Conservation (phyloP, 1,140 invertebrate species). For the Drosophila chauvacae region DNA sequence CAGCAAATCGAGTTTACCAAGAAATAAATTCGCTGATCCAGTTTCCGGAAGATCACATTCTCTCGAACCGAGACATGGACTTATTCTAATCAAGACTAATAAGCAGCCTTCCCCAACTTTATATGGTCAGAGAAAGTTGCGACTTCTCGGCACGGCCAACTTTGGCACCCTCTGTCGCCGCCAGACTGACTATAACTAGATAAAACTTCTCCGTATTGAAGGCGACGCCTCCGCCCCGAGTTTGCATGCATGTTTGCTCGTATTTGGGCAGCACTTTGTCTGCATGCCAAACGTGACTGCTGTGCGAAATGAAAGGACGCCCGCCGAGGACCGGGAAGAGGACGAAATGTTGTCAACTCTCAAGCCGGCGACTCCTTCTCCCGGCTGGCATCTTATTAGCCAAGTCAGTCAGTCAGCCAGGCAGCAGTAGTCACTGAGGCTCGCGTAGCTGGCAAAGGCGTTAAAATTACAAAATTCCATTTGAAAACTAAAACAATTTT, state of each 20-base stretch:
- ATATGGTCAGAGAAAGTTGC: constrained; percentile 1
- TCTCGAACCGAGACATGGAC: not conserved
- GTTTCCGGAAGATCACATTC: constrained; percentile 7
- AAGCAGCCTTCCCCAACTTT: constrained; percentile 6
- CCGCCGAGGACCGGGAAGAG: not conserved
- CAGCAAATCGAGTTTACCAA: not conserved
- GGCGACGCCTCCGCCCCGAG: constrained; percentile 22
- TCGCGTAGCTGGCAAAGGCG: constrained; percentile 54
- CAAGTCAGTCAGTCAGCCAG: constrained; percentile 16
- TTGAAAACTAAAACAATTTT: constrained; percentile 83
- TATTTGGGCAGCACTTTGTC: constrained; percentile 69
- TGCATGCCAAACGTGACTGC: constrained; percentile 68
- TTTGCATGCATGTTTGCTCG: constrained; percentile 49
- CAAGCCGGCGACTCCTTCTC: constrained; percentile 10
- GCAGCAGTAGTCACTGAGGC: constrained; percentile 1
- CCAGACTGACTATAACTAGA: constrained; percentile 24
- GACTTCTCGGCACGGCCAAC: constrained; percentile 1
- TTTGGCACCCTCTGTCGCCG: constrained; percentile 1
- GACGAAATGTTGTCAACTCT: constrained; percentile 54
- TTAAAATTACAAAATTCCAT: constrained; percentile 83
- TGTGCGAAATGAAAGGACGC: constrained; percentile 50
- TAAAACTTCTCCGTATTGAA: constrained; percentile 47
- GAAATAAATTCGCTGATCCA: constrained; percentile 6
- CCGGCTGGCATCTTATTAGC: constrained; percentile 45
- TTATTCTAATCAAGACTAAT: constrained; percentile 23